Evolutionary conservation across 2,797 vertebrate genomes (phyloP).

Genomic region (Phoxinus dragarum): DNA sequence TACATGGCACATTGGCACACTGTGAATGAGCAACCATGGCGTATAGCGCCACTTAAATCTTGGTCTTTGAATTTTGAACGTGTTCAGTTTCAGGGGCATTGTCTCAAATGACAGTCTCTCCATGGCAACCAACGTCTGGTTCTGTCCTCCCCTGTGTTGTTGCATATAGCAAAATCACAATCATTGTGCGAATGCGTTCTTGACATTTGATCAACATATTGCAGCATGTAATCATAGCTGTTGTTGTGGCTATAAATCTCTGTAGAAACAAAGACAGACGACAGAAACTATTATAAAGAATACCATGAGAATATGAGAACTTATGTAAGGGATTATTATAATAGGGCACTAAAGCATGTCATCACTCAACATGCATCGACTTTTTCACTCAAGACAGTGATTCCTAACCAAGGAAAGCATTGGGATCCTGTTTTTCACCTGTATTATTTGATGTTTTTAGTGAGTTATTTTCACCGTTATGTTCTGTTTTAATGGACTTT

Average conservation of each 20-base stretch:
- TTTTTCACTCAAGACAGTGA: not conserved
- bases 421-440: not conserved
- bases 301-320: not conserved
- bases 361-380: not conserved
- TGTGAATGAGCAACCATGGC: not conserved
- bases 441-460: not conserved
- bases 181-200: not conserved
- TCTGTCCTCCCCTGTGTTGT: conserved; percentile 18
- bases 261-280: conserved; percentile 25
- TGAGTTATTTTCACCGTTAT: too few species aligned
- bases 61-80: conserved; percentile 12
- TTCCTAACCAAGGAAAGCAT: not conserved
- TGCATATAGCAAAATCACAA: conserved; percentile 19
- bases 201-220: conserved; percentile 52
- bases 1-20: not conserved
- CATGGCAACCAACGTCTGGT: conserved; percentile 35
- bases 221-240: conserved; percentile 34
- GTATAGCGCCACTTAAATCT: not conserved
- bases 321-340: conserved; percentile 11
- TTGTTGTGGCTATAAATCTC: conserved; percentile 28
- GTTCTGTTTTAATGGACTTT: too few species aligned
- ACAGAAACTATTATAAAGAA: conserved; percentile 38
- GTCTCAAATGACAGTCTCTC: conserved; percentile 32
- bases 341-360: conserved; percentile 20
- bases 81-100: conserved; percentile 37